Evolutionary conservation across 2,797 vertebrate species (phyloP).

Genomic region (Alosa sapidissima): DNA sequence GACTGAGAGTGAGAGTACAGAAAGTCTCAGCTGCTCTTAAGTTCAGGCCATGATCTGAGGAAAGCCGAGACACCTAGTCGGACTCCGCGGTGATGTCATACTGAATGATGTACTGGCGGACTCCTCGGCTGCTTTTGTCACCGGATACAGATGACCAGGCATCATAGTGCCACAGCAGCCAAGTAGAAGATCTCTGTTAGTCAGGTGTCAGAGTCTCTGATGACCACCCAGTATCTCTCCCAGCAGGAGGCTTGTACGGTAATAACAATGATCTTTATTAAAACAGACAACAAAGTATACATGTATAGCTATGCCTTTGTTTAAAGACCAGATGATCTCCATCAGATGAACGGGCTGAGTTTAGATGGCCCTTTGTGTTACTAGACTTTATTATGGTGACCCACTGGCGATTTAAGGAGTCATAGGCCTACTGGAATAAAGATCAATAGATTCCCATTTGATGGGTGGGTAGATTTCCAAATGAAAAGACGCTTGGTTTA

Average conservation of each 20-base stretch:
- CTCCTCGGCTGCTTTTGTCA: background rate
- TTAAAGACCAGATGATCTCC: background rate
- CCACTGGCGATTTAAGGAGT: too few species aligned
- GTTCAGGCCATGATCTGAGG: background rate
- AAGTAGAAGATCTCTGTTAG: too few species aligned
- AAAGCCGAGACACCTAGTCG: background rate
- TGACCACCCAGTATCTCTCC: background rate
- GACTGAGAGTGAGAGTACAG: background rate
- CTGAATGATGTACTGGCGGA: background rate
- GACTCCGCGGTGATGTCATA: background rate
- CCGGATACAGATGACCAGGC: background rate
- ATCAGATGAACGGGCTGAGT: background rate
- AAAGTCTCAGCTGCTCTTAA: background rate
- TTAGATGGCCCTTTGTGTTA: background rate
- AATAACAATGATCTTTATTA: background rate
- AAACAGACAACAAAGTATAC: too few species aligned
- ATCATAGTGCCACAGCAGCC: background rate
- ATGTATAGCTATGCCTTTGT: background rate
- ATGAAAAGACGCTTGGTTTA: too few species aligned
- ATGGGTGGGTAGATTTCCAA: too few species aligned
- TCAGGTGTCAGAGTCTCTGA: background rate
- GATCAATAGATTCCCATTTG: background rate
- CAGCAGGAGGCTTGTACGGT: background rate
- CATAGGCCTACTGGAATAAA: too few species aligned
- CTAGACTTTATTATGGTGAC: background rate